Base-by-base conservation (phyloP, 2,113 vertebrate species). In the Myxocyprinus asiaticus region DNA sequence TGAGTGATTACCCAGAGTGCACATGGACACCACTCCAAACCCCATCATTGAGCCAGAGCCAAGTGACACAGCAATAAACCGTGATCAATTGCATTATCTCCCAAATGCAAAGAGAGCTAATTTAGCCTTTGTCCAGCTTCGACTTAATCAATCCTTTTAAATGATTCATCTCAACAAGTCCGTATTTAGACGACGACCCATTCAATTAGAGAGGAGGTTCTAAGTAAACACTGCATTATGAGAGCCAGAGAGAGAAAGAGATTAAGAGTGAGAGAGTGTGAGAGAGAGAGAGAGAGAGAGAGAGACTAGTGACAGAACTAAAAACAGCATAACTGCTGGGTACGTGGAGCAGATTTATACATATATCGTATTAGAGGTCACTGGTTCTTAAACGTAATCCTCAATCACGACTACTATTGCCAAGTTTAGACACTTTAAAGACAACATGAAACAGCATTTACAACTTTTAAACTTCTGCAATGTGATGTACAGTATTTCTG, bases 1-100 rank as follows among this genome's bases (percentile, higher is more conserved):
- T 79, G 78, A 56, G 48, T 65, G 68, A 76, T 76, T 72, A 71
- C 78, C 68, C 61, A 79, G 78, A 63, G 22, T 66, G 78, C 62
- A 66, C 11, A 56, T 22, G 14, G 22, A 17, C 45, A 55, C 62
- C 45, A 14, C 79, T 75, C 64, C 61, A 44, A 63, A 15, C 53
- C 64, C 42, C 56, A 64, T 58, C 55, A 76, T 62, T 75, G 79
- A 81, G 75, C 64, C 45, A 48, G 7, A 73, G 22, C 62, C 33
- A 65, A 53, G n/a, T 84, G 82, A 84, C 68, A 67, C 65, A 62
- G 71, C 79, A 81, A 81, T 81, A 81, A 78, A 82, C 42, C 47
- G 51, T 72, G 81, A 82, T 82, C 76, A 74, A 82, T 82, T 64
- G 61, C 69, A 67, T 79, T 82, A 82, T 82, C 81, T 79, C 64